Base-by-base conservation (phyloP, 2,888 invertebrate species). In the Dendrolimus houi region DNA sequence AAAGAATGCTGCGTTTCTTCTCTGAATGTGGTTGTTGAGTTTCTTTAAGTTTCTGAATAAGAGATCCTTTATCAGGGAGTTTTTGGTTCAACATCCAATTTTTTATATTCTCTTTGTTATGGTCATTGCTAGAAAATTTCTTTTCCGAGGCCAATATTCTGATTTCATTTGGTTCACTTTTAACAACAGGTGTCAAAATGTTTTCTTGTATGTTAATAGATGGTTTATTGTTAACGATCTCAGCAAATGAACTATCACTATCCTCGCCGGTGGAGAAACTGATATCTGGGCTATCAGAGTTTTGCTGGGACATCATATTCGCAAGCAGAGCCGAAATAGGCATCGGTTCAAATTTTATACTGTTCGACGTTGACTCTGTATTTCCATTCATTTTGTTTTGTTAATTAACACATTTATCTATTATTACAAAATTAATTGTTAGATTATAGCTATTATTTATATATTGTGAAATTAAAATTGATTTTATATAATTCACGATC, bases 241-340 rank as follows among this genome's bases (percentile, higher is more conserved):
- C 81, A 54, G 68, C 70, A 29, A 71, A 71, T 2, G 87, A 87
- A 60, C 77, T 76, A 57, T 88, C 87, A 57, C 85, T 87, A 1
- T 85, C 87, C 55, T 85, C 85, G 13, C 68, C 77, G 6, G 83
- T 82, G 8, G 70, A 65, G 59, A 75, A 82, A 66, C 86, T 85
- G 12, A 75, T 68, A 52, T 87, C 83, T 1, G 76, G 77, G 54
- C 77, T 81, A 52, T 81, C 76, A 9, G 68, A 69, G 52, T 75
- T 70, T 62, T 83, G 76, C 55, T 87, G 63, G 52, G 85, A 79
- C 75, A 77, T 76, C 64, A 91, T 78, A 66, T 82, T 84, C 1
- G 87, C 87, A 14, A 90, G 67, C 66, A 91, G 77, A 58, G 79
- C 85, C 58, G 89, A 85, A 79, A 91, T 84, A 12, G 90, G 88